Base-by-base conservation (phyloP, 2,113 vertebrate genomes). In the Phainopepla nitens region DNA sequence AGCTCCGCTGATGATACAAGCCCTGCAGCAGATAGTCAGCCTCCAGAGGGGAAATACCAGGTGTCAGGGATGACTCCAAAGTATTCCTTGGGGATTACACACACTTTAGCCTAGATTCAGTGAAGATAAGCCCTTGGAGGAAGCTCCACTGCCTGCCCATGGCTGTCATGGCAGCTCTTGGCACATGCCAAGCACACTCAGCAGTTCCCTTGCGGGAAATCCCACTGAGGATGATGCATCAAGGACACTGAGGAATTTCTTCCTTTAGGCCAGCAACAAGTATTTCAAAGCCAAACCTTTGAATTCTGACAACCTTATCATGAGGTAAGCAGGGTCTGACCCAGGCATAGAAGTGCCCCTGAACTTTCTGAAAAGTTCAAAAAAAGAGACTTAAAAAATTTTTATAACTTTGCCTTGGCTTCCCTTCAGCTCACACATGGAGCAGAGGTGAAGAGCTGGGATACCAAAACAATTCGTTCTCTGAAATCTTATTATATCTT, bases 1-100 rank as follows among this genome's bases (percentile, higher is more conserved):
- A 84, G 84, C 84, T 53, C 82, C 60, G 80, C 29, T 28, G 58
- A 28, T 6, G 27, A 25, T 25, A 44, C 44, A 24, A 69, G 60
- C 81, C 83, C 72, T 82, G 73, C 51, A 61, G 93, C 72, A 80
- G 49, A 15, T 1, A 57, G 29, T 14, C 84, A 24, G 77, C 50
- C 64, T 91, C 69, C 51, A 61, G 70, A 90, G 66, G 75, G 85
- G 79, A 93, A 82, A 86, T 61, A 94, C 96, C 88, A 69, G 61
- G 58, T 49, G 88, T 84, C 36, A 66, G 53, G 36, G 66, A 44
- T 45, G 85, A 57, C 45, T 72, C 58, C n/a, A 2, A 15, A 77
- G 78, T 54, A 24, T 90, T 93, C 85, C 75, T 49, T 21, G 35
- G 54, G 78, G 75, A 90, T 88, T 53, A 45, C 31, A 36, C 27